Evolutionary conservation across 2,113 vertebrate genomes (phyloP).

Genomic region (Callospermophilus lateralis): DNA sequence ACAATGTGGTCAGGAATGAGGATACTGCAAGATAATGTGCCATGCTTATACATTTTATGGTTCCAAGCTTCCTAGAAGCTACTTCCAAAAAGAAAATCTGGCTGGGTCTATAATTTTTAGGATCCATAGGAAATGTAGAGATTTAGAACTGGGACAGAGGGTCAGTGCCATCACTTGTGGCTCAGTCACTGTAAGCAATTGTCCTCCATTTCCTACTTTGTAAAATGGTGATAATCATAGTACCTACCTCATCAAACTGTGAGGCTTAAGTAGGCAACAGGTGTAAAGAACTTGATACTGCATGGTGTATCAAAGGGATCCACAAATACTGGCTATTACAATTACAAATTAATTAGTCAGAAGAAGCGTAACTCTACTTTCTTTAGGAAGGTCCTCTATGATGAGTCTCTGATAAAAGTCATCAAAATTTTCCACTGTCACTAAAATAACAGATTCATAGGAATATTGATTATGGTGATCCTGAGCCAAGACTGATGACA

Average conservation of each 20-base stretch:
- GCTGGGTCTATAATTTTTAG: neutral
- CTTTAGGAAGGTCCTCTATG: neutral
- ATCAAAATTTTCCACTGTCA: neutral
- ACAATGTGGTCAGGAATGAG: neutral
- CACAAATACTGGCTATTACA: neutral
- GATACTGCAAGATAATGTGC: too few relatives aligned
- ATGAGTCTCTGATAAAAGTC: neutral
- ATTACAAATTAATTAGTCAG: neutral
- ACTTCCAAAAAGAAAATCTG: neutral
- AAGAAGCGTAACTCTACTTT: neutral
- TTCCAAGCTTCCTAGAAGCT: neutral
- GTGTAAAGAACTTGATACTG: neutral
- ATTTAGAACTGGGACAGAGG: neutral
- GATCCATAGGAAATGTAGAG: neutral
- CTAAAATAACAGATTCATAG: neutral
- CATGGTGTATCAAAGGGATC: neutral
- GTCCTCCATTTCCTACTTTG: neutral
- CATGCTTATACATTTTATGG: accelerated
- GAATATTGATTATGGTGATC: neutral
- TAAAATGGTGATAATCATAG: neutral
- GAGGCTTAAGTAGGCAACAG: neutral
- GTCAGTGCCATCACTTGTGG: neutral
- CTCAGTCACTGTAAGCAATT: neutral
- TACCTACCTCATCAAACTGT: neutral
- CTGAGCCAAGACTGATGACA: neutral